These are phyloP conservation scores for Salvelinus fontinalis DNA, from an alignment of 2,113 vertebrate genomes.

Conservation along the genomic window DNA sequence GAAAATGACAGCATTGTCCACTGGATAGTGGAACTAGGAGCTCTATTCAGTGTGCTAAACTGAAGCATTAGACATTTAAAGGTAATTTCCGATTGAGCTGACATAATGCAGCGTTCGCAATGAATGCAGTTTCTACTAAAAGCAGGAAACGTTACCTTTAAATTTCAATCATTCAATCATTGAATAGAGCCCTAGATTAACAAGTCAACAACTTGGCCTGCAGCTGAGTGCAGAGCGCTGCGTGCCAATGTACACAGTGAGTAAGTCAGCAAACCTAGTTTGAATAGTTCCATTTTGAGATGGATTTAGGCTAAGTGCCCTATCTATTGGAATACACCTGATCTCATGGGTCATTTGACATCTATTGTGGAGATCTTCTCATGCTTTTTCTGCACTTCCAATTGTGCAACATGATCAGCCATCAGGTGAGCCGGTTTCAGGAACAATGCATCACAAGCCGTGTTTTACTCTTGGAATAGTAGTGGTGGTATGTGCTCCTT, in stretches of 20 bases:
- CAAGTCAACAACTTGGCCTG: conserved; percentile 13
- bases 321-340: conserved; percentile 28
- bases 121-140: too few species aligned
- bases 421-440: conserved; percentile 34
- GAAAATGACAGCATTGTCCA: conserved; percentile 39
- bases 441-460: conserved; percentile 44
- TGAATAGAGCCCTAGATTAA: conserved; percentile 16
- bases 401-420: conserved; percentile 49
- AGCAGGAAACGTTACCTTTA: too few species aligned
- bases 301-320: conserved; percentile 41
- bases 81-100: too few species aligned
- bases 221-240: conserved; percentile 12
- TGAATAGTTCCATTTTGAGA: conserved; percentile 40
- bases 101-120: too few species aligned
- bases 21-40: conserved; percentile 40
- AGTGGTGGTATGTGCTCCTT: neutral
- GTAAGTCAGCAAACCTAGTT: conserved; percentile 56
- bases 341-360: conserved; percentile 44
- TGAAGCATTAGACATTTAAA: too few species aligned
- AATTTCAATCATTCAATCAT: too few species aligned
- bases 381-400: conserved; percentile 27
- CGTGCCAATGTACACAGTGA: conserved; percentile 47
- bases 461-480: neutral
- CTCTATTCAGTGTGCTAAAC: too few species aligned
- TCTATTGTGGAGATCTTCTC: conserved; percentile 15